Evolutionary conservation across 2,888 invertebrate genomes (phyloP).

Genomic region (Stenichneumon culpator): DNA sequence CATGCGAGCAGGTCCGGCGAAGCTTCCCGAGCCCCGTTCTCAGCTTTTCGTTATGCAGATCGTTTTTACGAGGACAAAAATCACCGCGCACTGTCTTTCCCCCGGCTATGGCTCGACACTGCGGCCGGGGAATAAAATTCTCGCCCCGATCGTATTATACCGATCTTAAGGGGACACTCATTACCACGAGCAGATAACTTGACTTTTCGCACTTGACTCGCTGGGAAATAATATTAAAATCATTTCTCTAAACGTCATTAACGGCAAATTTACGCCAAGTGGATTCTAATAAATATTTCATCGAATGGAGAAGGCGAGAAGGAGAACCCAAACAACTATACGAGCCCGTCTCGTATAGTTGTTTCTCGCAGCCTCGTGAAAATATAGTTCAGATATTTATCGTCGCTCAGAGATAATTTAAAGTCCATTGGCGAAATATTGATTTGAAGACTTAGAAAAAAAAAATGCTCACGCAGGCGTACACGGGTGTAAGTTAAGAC

Average conservation of each 20-base stretch:
- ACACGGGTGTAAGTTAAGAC: not conserved
- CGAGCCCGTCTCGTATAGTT: not conserved
- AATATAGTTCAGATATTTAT: not conserved
- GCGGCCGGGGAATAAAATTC: slow-evolving; percentile 21
- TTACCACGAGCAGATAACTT: slow-evolving; percentile 21
- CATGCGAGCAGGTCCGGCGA: slow-evolving; percentile 25
- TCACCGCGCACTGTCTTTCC: not conserved
- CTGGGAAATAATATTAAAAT: slow-evolving; percentile 6
- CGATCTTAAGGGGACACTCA: slow-evolving; percentile 17
- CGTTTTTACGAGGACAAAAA: slow-evolving; percentile 28
- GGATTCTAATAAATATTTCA: slow-evolving; percentile 44
- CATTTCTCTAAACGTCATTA: not conserved
- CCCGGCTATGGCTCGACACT: slow-evolving; percentile 10
- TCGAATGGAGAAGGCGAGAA: slow-evolving; percentile 19
- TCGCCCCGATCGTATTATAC: slow-evolving; percentile 1
- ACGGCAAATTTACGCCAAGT: slow-evolving; percentile 35
- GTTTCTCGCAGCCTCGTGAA: not conserved
- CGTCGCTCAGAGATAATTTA: not conserved
- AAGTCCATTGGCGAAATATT: not conserved
- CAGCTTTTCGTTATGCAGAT: slow-evolving; percentile 19
- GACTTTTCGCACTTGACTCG: slow-evolving; percentile 31
- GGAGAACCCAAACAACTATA: too few species aligned
- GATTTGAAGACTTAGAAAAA: not conserved
- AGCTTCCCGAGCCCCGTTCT: slow-evolving; percentile 33
- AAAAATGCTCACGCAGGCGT: not conserved